phyloP scores from a whole-genome alignment of 2,113 vertebrate species.

The Passer montanus region DNA sequence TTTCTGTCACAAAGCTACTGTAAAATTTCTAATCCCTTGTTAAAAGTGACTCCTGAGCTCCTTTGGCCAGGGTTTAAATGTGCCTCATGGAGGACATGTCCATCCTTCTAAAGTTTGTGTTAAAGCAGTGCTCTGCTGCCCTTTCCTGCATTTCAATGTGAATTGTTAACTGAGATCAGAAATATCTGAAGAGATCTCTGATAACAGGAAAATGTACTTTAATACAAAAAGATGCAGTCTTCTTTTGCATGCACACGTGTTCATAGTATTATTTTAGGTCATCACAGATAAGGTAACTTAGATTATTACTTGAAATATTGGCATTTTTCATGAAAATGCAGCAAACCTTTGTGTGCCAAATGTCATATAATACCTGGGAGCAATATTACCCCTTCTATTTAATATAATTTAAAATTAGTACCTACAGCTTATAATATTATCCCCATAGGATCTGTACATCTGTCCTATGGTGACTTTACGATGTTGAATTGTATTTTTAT shows the following conservation, averaged over 20 bases:
- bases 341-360: background rate
- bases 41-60: background rate
- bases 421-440: background rate
- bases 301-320: background rate
- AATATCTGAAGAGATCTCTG: background rate
- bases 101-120: background rate
- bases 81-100: background rate
- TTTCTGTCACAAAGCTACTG: background rate
- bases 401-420: background rate
- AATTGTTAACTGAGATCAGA: background rate
- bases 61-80: background rate
- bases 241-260: rapidly evolving
- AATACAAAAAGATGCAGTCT: background rate
- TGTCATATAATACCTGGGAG: background rate
- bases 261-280: background rate
- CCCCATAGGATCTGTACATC: background rate
- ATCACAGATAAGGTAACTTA: background rate
- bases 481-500: background rate
- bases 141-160: background rate
- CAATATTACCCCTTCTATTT: background rate
- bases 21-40: background rate
- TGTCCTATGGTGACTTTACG: background rate
- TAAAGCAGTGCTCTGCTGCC: background rate
- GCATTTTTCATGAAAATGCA: background rate
- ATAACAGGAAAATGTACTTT: background rate